phyloP scores from a whole-genome alignment of 2,797 vertebrate species.

The Balearica regulorum region DNA sequence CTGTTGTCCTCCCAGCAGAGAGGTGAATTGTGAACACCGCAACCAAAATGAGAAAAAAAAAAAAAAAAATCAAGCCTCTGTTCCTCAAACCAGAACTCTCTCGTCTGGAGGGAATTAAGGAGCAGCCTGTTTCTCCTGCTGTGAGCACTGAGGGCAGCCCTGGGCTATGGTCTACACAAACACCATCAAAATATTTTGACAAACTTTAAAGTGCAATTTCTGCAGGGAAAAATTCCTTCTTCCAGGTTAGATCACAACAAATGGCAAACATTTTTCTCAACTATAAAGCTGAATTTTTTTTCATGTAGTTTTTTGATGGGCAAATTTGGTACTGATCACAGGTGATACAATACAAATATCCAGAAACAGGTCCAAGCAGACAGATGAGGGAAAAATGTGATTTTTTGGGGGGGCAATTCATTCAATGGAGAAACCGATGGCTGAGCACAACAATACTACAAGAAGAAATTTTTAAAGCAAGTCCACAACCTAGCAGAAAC shows the following conservation, averaged over 20 bases:
- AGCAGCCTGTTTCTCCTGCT: not conserved
- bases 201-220: not conserved
- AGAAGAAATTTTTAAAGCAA: not conserved
- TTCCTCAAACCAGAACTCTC: not conserved
- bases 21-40: not conserved
- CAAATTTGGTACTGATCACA: not conserved
- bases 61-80: not conserved
- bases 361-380: not conserved
- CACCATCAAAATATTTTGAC: not conserved
- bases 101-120: not conserved
- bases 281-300: not conserved
- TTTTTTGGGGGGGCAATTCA: accelerated
- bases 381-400: not conserved
- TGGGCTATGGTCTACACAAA: not conserved
- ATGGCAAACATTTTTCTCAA: not conserved
- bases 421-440: not conserved
- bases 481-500: not conserved
- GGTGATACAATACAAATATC: not conserved
- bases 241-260: not conserved
- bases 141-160: not conserved
- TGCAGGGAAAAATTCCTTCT: not conserved
- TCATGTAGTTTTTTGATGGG: not conserved
- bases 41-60: not conserved
- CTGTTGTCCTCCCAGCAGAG: not conserved
- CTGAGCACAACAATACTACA: not conserved